Evolutionary conservation across 2,113 vertebrate species (phyloP).

Genomic region (Petrocephalus zakoni): DNA sequence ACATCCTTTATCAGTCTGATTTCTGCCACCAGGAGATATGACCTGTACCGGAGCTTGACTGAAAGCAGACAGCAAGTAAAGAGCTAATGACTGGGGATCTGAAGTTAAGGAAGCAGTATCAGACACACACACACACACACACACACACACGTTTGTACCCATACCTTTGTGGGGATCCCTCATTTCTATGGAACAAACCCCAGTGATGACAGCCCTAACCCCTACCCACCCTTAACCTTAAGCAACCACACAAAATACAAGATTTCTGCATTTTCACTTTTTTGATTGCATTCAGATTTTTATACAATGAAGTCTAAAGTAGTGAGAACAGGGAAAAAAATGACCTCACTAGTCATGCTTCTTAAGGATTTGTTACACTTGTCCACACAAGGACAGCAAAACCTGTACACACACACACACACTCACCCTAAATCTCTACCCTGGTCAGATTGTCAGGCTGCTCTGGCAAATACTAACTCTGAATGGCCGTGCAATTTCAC

Average conservation of each 20-base stretch:
- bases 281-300: too few species aligned
- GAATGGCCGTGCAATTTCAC: slow-evolving; percentile 35
- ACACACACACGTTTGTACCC: not conserved
- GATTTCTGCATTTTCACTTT: too few species aligned
- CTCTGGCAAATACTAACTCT: slow-evolving; percentile 20
- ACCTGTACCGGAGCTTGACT: not conserved
- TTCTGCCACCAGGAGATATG: not conserved
- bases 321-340: too few species aligned
- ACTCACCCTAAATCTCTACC: slow-evolving; percentile 24
- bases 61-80: not conserved
- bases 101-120: not conserved
- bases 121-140: not conserved
- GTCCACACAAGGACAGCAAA: not conserved
- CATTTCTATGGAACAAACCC: not conserved
- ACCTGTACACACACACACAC: not conserved
- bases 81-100: not conserved
- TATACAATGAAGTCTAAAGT: too few species aligned
- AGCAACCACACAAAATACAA: too few species aligned
- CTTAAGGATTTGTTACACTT: too few species aligned
- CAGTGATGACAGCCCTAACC: too few species aligned
- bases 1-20: not conserved
- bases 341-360: too few species aligned
- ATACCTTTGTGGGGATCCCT: not conserved
- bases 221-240: too few species aligned
- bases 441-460: slow-evolving; percentile 22